These are phyloP conservation scores for Megalops cyprinoides DNA, from an alignment of 2,797 vertebrate genomes.

Conservation along the genomic window DNA sequence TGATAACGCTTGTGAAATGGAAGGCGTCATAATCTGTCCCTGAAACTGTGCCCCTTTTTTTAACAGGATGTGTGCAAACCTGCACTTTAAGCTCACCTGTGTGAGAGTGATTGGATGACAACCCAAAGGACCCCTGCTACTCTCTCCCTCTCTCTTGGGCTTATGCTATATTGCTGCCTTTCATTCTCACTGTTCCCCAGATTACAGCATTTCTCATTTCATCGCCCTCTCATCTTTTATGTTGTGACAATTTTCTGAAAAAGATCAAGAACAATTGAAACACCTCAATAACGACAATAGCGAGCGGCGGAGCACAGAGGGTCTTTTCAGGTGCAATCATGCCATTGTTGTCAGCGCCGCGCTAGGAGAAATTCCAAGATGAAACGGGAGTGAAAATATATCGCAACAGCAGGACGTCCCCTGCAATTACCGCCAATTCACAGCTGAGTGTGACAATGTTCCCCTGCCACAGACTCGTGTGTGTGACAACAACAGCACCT, in stretches of 20 bases:
- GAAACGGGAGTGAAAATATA: background rate
- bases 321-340: background rate
- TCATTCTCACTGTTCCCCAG: background rate
- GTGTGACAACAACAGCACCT: background rate
- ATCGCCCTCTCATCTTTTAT: background rate
- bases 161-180: background rate
- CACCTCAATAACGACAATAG: background rate
- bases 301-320: too few relatives aligned
- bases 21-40: background rate
- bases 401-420: background rate
- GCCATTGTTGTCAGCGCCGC: background rate
- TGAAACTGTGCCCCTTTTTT: conserved; percentile 13
- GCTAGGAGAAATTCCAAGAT: background rate
- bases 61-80: background rate
- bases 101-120: background rate
- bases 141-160: background rate
- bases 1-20: background rate
- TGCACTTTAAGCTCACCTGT: background rate
- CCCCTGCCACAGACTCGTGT: too few relatives aligned
- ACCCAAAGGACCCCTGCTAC: background rate
- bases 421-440: background rate
- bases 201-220: background rate
- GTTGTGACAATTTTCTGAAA: background rate
- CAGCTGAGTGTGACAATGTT: background rate
- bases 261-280: background rate